These are phyloP conservation scores for Mungos mungo DNA, from an alignment of 2,113 vertebrate genomes.

Conservation along the genomic window DNA sequence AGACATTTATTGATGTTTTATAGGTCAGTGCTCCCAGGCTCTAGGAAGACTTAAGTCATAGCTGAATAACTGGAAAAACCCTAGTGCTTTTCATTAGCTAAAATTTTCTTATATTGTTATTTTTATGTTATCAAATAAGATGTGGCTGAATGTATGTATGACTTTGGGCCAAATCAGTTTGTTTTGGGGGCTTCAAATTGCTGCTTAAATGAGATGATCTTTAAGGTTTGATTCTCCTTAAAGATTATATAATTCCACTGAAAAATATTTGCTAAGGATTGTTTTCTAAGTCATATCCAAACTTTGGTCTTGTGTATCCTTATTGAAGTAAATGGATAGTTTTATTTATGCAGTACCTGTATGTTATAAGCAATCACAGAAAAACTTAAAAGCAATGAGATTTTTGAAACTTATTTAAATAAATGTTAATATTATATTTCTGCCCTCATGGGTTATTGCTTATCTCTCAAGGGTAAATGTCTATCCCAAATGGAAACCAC, in stretches of 20 bases:
- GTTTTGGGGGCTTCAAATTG: not conserved
- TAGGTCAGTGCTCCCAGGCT: not conserved
- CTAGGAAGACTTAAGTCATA: not conserved
- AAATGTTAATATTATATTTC: not conserved
- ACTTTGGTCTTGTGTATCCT: constrained; percentile 3
- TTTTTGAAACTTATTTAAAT: constrained; percentile 33
- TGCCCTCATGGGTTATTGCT: constrained; percentile 24
- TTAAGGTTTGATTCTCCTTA: constrained; percentile 32
- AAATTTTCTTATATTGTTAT: not conserved
- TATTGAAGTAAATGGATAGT: constrained; percentile 29
- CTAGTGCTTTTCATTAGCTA: constrained; percentile 4
- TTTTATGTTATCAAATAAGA: not conserved
- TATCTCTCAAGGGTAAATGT: not conserved
- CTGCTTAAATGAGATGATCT: not conserved
- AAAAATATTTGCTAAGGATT: constrained; percentile 5
- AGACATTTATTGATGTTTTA: not conserved
- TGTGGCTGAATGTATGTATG: not conserved
- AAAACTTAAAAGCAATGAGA: not conserved
- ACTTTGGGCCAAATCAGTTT: not conserved
- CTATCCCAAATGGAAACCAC: not conserved
- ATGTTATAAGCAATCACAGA: constrained; percentile 32
- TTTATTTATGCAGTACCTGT: constrained; percentile 14
- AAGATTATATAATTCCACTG: not conserved
- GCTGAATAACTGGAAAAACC: constrained; percentile 1
- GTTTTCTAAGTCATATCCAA: constrained; percentile 9